Base-by-base conservation (phyloP, 2,888 invertebrate species). In the Tetropium fuscum region DNA sequence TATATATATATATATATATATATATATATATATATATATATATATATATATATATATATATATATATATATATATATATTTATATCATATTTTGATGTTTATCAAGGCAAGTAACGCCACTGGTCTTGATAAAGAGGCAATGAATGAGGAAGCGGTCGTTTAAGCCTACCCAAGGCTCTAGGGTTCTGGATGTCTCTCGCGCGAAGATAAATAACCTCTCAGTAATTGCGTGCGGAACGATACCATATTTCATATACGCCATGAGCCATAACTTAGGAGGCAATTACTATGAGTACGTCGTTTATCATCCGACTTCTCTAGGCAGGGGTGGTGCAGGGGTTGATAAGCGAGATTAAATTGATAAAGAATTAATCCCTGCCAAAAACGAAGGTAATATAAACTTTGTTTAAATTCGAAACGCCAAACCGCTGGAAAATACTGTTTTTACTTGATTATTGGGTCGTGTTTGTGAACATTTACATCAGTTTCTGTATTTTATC, bases 251-350 rank as follows among this genome's bases (percentile, higher is more conserved):
- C 84, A 84, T 84, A 83, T 78, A 81, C 82, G 83, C 82, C 83
- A 83, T 83, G 82, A 83, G 83, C 84, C 84, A 84, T 85, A 84
- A 84, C 84, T 84, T 84, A 84, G 83, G 78, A 83, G 84, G 84
- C 84, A 85, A 85, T 85, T 85, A 84, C 84, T 80, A 82, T 82
- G 84, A 85, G 84, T 84, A 84, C 82, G 82, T 84, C 84, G 82
- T 85, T 85, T 84, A 85, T 85, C 84, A 84, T 83, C 78, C 77
- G 61, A 60, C 64, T 64, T 57, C 58, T 74, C 69, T 69, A 75
- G 75, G 75, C 75, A 75, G 74, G 75, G 73, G 69, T 66, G 72
- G 73, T 65, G 74, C 64, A 72, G 70, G 70, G 70, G 70, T 70
- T 77, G 76, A 78, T 78, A 77, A 79, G 78, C 77, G 78, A 74